Evolutionary conservation across 2,888 invertebrate genomes (phyloP).

Genomic region (Philereme vetulata): DNA sequence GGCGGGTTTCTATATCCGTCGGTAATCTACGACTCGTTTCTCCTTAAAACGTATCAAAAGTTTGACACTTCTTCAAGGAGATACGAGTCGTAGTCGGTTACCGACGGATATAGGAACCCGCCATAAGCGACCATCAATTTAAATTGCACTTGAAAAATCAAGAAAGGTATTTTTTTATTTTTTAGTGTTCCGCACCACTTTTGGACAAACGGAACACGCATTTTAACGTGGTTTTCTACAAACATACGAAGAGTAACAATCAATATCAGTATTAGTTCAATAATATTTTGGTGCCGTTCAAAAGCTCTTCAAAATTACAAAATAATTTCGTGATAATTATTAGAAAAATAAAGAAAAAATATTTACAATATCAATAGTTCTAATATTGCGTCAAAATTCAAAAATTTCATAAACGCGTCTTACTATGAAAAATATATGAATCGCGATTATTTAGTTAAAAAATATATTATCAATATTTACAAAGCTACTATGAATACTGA

Average conservation of each 20-base stretch:
- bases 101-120: too few relatives aligned
- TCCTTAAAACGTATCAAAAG: too few relatives aligned
- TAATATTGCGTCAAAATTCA: slow-evolving; percentile 62
- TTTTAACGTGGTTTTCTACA: slow-evolving; percentile 19
- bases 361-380: slow-evolving; percentile 62
- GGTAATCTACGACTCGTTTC: too few relatives aligned
- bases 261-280: slow-evolving; percentile 32
- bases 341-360: slow-evolving; percentile 41
- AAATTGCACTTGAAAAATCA: slow-evolving; percentile 24
- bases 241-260: slow-evolving; percentile 42
- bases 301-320: slow-evolving; percentile 55
- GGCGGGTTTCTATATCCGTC: too few relatives aligned
- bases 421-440: slow-evolving; percentile 63
- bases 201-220: neutral
- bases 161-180: slow-evolving; percentile 21
- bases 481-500: slow-evolving; percentile 69
- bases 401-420: slow-evolving; percentile 43
- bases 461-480: slow-evolving; percentile 75
- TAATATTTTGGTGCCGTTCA: slow-evolving; percentile 49
- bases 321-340: slow-evolving; percentile 27
- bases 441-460: slow-evolving; percentile 51
- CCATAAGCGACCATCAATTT: slow-evolving; percentile 6
- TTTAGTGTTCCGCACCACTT: slow-evolving; percentile 7
- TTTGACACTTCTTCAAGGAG: too few relatives aligned
- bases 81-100: too few relatives aligned